phyloP scores from a whole-genome alignment of 2,113 vertebrate species.

The Myrmecophaga tridactyla region DNA sequence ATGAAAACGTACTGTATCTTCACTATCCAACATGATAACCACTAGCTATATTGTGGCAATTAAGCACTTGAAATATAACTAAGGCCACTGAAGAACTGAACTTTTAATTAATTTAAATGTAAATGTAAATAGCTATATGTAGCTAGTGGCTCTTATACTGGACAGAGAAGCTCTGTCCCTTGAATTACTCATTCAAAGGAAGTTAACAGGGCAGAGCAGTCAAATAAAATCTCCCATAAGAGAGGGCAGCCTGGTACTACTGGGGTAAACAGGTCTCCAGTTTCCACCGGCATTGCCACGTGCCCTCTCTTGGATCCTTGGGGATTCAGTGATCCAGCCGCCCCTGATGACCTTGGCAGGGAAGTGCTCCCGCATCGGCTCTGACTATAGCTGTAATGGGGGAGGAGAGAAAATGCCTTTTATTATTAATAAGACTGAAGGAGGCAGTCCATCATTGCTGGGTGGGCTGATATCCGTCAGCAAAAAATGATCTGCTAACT shows the following conservation, averaged over 20 bases:
- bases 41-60: neutral
- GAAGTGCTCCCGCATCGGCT: neutral
- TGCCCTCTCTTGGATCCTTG: neutral
- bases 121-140: neutral
- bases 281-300: neutral
- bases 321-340: neutral
- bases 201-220: constrained; percentile 14
- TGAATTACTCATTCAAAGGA: constrained; percentile 43
- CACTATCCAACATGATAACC: neutral
- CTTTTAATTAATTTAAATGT: constrained; percentile 41
- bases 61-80: neutral
- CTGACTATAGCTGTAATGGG: neutral
- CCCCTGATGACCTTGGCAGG: constrained; percentile 56
- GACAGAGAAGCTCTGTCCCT: neutral
- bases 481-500: constrained; percentile 78
- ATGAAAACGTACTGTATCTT: neutral
- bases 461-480: constrained; percentile 72
- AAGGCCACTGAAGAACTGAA: neutral
- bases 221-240: neutral
- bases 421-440: constrained; percentile 72
- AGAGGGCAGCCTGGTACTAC: neutral
- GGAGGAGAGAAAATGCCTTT: constrained; percentile 45
- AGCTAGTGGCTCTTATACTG: neutral
- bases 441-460: constrained; percentile 74
- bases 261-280: neutral